phyloP scores from a whole-genome alignment of 2,888 invertebrate genomes.

The Diabrotica balteata region DNA sequence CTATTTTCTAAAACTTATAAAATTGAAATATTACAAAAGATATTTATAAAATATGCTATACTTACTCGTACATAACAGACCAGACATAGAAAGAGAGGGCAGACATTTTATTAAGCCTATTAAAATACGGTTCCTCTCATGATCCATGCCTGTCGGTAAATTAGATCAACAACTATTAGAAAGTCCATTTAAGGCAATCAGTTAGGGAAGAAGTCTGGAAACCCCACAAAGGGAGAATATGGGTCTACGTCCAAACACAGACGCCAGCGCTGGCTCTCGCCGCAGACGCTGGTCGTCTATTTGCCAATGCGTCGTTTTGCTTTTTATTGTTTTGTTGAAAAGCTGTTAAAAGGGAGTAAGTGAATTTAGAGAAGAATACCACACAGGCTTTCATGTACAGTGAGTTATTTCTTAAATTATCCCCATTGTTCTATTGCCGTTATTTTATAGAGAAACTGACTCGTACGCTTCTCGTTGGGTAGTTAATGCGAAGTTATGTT shows the following conservation, averaged over 20 bases:
- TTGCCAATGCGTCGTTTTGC: background rate
- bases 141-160: constrained; percentile 10
- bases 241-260: constrained; percentile 4
- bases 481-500: too few relatives aligned
- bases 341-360: background rate
- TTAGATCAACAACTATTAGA: constrained; percentile 22
- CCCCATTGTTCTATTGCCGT: too few relatives aligned
- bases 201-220: background rate
- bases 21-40: too few relatives aligned
- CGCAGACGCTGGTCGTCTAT: background rate
- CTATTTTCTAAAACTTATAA: too few relatives aligned
- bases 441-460: too few relatives aligned
- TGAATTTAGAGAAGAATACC: background rate
- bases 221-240: constrained; percentile 16
- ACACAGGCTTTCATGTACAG: background rate
- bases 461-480: too few relatives aligned
- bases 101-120: background rate
- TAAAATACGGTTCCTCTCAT: background rate
- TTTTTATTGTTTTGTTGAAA: background rate
- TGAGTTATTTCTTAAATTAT: too few relatives aligned
- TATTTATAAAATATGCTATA: too few relatives aligned
- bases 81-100: too few relatives aligned
- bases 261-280: background rate
- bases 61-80: too few relatives aligned
- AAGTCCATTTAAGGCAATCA: constrained; percentile 22